Percentiles rank a stretch among this genome's conserved stretches.
phyloP scores from a whole-genome alignment of 2,797 vertebrate genomes.

The Pteropus rufus region DNA sequence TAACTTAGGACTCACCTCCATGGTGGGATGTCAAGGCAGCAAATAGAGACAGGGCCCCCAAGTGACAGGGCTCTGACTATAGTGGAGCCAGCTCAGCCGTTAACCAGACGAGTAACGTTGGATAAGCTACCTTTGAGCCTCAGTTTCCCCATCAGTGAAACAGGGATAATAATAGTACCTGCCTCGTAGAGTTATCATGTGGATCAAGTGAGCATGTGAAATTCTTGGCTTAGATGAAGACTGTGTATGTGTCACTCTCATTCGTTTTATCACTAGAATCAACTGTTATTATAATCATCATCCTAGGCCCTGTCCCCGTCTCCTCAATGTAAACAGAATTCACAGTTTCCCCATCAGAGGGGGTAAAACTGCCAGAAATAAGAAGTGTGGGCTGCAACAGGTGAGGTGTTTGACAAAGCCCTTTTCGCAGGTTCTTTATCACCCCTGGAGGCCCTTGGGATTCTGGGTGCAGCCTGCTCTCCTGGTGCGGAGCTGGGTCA shows the following conservation, averaged over 20 bases:
- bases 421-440: neutral
- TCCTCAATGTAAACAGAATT: neutral
- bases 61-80: neutral
- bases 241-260: neutral
- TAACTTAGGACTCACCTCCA: neutral
- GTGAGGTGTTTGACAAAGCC: neutral
- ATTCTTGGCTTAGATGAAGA: neutral
- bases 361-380: neutral
- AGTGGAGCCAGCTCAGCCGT: neutral
- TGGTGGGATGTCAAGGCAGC: neutral
- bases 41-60: neutral
- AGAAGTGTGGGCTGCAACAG: neutral
- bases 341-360: neutral
- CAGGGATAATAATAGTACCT: neutral
- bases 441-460: rapidly evolving
- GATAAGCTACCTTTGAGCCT: too few species aligned
- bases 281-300: neutral
- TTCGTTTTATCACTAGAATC: neutral
- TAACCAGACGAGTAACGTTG: neutral
- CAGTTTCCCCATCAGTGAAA: too few species aligned
- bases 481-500: rapidly evolving
- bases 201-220: neutral
- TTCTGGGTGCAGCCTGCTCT: neutral
- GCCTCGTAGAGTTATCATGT: neutral
- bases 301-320: neutral